Percentiles rank a stretch among this genome's conserved stretches.
Evolutionary conservation across 2,888 invertebrate species (phyloP).

Genomic region (Drosophila siamana): DNA sequence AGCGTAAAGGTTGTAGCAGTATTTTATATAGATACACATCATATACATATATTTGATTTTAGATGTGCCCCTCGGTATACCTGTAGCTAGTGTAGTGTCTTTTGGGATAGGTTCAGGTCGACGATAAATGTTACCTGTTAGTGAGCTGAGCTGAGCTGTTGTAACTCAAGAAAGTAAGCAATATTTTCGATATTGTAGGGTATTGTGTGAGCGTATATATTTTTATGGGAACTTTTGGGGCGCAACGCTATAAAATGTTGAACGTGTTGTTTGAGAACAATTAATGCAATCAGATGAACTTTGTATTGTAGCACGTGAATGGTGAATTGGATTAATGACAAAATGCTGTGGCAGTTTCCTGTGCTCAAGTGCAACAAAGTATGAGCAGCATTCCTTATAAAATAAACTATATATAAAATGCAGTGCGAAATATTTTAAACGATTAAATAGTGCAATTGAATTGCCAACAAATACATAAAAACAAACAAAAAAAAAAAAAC

Average conservation of each 20-base stretch:
- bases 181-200: constrained; percentile 66
- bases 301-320: constrained; percentile 9
- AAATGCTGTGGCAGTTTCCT: constrained; percentile 33
- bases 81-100: constrained; percentile 39
- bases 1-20: constrained; percentile 45
- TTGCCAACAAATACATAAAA: constrained; percentile 43
- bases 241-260: constrained; percentile 18
- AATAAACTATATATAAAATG: constrained; percentile 34
- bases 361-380: constrained; percentile 32
- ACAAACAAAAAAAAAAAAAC: background rate
- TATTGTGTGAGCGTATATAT: constrained; percentile 35
- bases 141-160: constrained; percentile 4
- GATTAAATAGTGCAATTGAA: constrained; percentile 47
- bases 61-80: constrained; percentile 6
- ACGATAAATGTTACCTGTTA: constrained; percentile 9
- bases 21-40: constrained; percentile 21
- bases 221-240: constrained; percentile 50
- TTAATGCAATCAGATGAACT: constrained; percentile 45
- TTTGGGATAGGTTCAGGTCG: constrained; percentile 13
- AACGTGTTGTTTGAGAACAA: constrained; percentile 18
- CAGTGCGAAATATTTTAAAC: constrained; percentile 48
- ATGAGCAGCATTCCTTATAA: constrained; percentile 34
- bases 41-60: constrained; percentile 11
- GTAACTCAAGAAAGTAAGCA: constrained; percentile 59
- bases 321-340: constrained; percentile 4